Conservation (phyloP, 1,140 invertebrate species). For the Polyergus mexicanus region DNA sequence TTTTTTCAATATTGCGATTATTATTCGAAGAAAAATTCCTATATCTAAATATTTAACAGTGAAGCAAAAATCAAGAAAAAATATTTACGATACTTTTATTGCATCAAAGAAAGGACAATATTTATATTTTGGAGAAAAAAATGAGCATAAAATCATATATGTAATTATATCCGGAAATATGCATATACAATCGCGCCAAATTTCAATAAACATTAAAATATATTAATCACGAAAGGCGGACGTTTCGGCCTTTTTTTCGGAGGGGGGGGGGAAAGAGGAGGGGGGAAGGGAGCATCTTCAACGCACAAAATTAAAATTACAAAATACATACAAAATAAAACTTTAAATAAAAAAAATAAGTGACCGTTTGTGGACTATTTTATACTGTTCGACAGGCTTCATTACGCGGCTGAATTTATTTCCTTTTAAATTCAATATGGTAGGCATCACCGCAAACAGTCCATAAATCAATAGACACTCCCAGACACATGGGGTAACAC, state of each 20-base stretch:
- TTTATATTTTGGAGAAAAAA: background rate
- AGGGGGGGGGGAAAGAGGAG: too few relatives aligned
- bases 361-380: slow-evolving; percentile 7
- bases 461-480: slow-evolving; percentile 66
- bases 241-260: too few relatives aligned
- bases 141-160: too few relatives aligned
- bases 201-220: too few relatives aligned
- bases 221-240: too few relatives aligned
- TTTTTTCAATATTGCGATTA: background rate
- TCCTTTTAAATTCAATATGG: slow-evolving; percentile 61
- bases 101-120: background rate
- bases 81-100: background rate
- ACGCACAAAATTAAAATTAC: too few relatives aligned
- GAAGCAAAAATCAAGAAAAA: background rate
- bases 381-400: slow-evolving; percentile 50
- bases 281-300: too few relatives aligned
- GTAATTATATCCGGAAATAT: too few relatives aligned
- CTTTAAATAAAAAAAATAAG: background rate
- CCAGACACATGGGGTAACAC: slow-evolving; percentile 54
- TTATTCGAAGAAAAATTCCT: background rate
- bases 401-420: slow-evolving; percentile 54
- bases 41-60: background rate
- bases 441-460: slow-evolving; percentile 62
- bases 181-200: too few relatives aligned
- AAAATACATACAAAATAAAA: too few relatives aligned